Evolutionary conservation across 2,113 vertebrate species (phyloP), one percentile per base, ranked within the genome.

Genomic region (Scortum barcoo): DNA sequence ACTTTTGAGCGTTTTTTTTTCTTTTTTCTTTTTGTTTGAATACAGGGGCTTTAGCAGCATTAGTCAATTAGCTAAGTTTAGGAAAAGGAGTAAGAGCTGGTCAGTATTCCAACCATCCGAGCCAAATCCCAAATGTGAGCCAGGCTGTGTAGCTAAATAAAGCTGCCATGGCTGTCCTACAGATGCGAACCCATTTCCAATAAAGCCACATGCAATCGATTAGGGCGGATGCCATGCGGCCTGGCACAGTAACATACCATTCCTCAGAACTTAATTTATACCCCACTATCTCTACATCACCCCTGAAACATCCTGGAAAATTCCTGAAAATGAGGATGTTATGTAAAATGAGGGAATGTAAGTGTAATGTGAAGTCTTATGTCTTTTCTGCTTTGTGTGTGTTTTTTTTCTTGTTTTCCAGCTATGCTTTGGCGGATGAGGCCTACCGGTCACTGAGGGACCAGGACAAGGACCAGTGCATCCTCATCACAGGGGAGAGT

Each of bases 391-490:
- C n/a, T n/a, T n/a, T n/a, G 33, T 61, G 53, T 71, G 16, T 85
- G 20, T 1, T 63, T 61, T 84, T 51, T 1, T 63, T 61, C 84
- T 51, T 93, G 19, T 82, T 81, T 93, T 94, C n/a, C 96, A 99
- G 98, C 84, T 99, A 97, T 76, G 98, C 98, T 75, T 90, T 99
- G 91, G 97, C 98, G 57, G 98, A 99, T 85, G 98, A 99, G 94
- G 98, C 98, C 1, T 99, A 99, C 88, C 94, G 98, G 80, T 99
- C 98, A n/a, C 94, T 99, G 81, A 95, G 98, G 74, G 98, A 99
- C 95, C 98, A 99, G 92, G 98, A 98, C 91, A 99, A 99, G 93
- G 98, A 99, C 93, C 98, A 99, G 46, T 99, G 98, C 71, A 99
- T 99, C 87, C 97, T 99, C 81, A 99, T 99, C 81, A 99, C 98